Evolutionary conservation across 2,888 invertebrate genomes (phyloP).

Genomic region (Leptopilina drosophilae): DNA sequence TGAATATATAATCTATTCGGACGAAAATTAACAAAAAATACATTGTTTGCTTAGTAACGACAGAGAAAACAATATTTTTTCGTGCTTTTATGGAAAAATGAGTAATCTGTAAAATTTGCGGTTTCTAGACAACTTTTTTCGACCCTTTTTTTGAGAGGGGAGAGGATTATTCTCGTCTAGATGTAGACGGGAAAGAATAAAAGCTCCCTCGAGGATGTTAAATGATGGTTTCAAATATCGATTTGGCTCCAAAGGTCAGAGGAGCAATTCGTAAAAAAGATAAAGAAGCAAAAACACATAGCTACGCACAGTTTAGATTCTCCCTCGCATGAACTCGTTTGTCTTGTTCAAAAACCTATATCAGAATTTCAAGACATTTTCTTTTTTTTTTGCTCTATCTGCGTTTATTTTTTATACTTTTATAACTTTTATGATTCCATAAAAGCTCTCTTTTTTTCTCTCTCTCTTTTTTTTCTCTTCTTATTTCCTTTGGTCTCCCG

Average conservation of each 20-base stretch:
- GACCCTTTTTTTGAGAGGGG: background rate
- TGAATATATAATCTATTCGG: too few relatives aligned
- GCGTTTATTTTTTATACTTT: background rate
- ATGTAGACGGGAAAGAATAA: background rate
- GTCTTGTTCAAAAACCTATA: background rate
- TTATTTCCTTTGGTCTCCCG: too few relatives aligned
- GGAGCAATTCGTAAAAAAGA: conserved; percentile 12
- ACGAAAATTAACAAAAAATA: too few relatives aligned
- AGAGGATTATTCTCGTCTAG: background rate
- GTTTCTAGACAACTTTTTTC: background rate
- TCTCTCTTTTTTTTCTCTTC: too few relatives aligned
- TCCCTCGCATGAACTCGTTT: background rate
- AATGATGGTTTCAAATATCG: conserved; percentile 21
- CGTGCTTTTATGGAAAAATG: too few relatives aligned
- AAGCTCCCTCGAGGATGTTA: conserved; percentile 6
- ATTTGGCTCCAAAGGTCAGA: conserved; percentile 10
- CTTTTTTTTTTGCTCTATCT: conserved; percentile 2
- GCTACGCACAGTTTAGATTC: background rate
- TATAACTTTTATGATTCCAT: background rate
- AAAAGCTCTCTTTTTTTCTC: background rate
- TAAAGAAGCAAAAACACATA: conserved; percentile 8
- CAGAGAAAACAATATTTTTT: too few relatives aligned
- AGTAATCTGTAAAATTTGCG: background rate
- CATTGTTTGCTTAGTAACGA: too few relatives aligned
- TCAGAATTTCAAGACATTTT: background rate